Evolutionary conservation across 2,113 vertebrate species (phyloP), one percentile per base, ranked within the genome.

Genomic region (Ciconia maguari): DNA sequence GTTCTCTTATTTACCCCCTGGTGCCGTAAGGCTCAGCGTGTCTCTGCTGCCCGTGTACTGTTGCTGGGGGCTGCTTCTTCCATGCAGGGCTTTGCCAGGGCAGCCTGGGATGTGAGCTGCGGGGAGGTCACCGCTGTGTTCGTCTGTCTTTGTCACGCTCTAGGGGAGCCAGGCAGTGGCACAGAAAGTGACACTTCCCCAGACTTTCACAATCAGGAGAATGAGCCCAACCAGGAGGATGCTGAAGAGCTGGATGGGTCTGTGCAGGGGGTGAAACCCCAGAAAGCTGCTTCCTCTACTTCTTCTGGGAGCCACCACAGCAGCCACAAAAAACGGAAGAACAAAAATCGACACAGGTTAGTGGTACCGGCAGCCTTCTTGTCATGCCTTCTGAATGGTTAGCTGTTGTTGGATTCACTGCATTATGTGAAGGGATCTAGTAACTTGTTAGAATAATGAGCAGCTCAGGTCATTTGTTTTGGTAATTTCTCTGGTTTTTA

Each of bases 261-360:
- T 8, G 97, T 99, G 94, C 99, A 99, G 95, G 99, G 99, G 91
- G 98, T 99, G 92, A 99, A 99, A 77, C 99, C 99, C 48, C 99
- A 99, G 97, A 99, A 99, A 96, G 99, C 99, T 5, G 99, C 99
- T 58, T 99, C 99, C 13, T 99, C 99, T 7, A 96, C 98, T 24
- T 99, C 99, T 80, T 99, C 99, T 5, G 98, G 99, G 90, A 98
- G 99, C 89, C 99, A 99, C 95, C 99, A 99, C 89, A 99, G 99
- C 93, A 99, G 99, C 98, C 99, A 99, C 98, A 99, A 99, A 98
- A 99, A 99, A 94, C 96, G 99, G 96, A 99, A 99, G 98, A 99
- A 99, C 98, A 99, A 99, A 98, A 99, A 99, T 97, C 98, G 99
- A 94, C 99, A 99, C 99, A 99, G 99, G 99, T 99, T 97, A 97